phyloP scores from a whole-genome alignment of 1,140 invertebrate species.

The Mizuhopecten yessoensis region DNA sequence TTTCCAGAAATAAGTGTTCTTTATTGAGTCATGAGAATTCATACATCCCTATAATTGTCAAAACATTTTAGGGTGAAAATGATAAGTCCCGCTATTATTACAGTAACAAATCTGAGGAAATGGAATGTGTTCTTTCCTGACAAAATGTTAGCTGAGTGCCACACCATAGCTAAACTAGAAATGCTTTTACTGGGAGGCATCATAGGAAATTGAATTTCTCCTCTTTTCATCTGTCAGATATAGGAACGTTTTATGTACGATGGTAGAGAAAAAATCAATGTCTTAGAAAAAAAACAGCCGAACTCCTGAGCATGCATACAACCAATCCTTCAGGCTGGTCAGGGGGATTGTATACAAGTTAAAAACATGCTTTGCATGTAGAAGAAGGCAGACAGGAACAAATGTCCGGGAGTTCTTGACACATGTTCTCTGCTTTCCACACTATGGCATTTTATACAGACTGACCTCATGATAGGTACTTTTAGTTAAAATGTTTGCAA shows the following conservation, averaged over 20 bases:
- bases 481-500: too few relatives aligned
- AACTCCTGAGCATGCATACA: not conserved
- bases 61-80: not conserved
- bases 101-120: not conserved
- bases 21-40: too few relatives aligned
- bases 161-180: not conserved
- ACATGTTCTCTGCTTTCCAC: too few relatives aligned
- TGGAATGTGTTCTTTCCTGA: not conserved
- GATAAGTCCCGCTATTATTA: not conserved
- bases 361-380: too few relatives aligned
- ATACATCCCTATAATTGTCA: not conserved
- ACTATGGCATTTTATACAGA: too few relatives aligned
- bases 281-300: not conserved
- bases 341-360: not conserved
- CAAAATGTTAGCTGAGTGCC: not conserved
- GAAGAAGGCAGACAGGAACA: too few relatives aligned
- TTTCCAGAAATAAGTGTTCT: too few relatives aligned
- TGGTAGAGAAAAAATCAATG: constrained; percentile 21
- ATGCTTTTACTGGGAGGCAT: constrained; percentile 1
- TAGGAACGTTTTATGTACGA: not conserved
- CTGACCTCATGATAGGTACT: too few relatives aligned
- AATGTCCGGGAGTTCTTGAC: too few relatives aligned
- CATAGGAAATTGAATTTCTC: constrained; percentile 13
- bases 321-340: not conserved
- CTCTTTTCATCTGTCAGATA: constrained; percentile 33